These are phyloP conservation scores for Coptodon rendalli DNA, from an alignment of 2,113 vertebrate species.

Conservation along the genomic window DNA sequence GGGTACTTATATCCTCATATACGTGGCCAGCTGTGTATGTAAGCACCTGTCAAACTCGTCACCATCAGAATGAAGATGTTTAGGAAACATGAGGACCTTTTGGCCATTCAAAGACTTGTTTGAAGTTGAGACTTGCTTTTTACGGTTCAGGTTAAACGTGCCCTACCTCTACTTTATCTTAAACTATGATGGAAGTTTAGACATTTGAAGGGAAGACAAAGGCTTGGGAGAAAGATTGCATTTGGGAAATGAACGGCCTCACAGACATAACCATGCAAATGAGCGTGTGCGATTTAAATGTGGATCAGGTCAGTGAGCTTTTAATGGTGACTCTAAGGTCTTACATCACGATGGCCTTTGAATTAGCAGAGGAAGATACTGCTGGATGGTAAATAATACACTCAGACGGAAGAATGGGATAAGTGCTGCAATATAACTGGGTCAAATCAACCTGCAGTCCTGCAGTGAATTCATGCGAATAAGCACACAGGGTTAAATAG, in stretches of 20 bases:
- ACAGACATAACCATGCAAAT: neutral
- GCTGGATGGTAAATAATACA: neutral
- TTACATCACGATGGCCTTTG: neutral
- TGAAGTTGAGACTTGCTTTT: neutral
- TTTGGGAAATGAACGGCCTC: neutral
- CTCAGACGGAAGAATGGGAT: neutral
- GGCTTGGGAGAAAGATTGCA: neutral
- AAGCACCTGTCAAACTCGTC: neutral
- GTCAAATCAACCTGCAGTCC: neutral
- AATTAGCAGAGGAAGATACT: neutral
- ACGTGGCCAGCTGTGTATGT: neutral
- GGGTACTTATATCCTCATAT: neutral
- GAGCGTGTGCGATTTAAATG: neutral
- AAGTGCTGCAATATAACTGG: constrained; percentile 9
- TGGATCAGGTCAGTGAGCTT: neutral
- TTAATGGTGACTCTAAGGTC: neutral
- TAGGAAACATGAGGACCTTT: neutral
- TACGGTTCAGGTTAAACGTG: neutral
- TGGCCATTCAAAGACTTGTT: neutral
- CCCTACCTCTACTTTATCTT: neutral
- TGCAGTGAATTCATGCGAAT: constrained; percentile 13
- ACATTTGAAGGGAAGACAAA: neutral
- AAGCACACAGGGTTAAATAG: neutral
- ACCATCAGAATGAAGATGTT: neutral
- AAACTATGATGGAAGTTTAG: neutral